Evolutionary conservation across 2,888 invertebrate species (phyloP), one percentile per base, ranked within the genome.

Genomic region (Epicampocera succincta): DNA sequence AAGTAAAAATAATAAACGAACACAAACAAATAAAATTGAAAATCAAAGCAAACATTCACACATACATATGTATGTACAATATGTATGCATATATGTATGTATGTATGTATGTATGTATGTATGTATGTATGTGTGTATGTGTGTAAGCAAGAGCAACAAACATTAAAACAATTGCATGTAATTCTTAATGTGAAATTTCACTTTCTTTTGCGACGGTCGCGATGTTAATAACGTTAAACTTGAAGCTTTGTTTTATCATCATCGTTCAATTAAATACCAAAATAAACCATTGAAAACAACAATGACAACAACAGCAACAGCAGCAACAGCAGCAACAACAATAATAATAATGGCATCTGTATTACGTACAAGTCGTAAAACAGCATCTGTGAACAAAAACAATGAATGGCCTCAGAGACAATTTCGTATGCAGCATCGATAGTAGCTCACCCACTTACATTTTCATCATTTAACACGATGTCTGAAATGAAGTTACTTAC

Each of bases 171-270:
- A 73, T 83, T 75, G 68, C 48, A 44, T 80, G 80, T 50, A 71
- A 83, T 83, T 83, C 83, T 83, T 66, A 80, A 83, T 80, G 80
- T 75, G 74, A 74, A 71, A 77, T 82, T 82, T 82, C 78, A 82
- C 82, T 82, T 82, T 82, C 82, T 71, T 78, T 78, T 78, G 77
- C 44, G 82, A 82, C 74, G 69, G 61, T 69, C 56, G 69, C 80
- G 56, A 76, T 76, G 61, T 76, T 54, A 61, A 76, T 75, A 74
- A 71, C 78, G 81, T 77, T 69, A 73, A 77, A 76, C 69, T 73
- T 76, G 52, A 68, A 68, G 72, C 69, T 48, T 71, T 75, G 71
- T 80, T 65, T 72, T 76, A 76, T 72, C 61, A 68, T 73, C 73
- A 65, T 58, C 56, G 60, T 72, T 81, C 21, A 63, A 69, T 65